phyloP scores from a whole-genome alignment of 1,140 invertebrate species.

The Papilio aristodemus region DNA sequence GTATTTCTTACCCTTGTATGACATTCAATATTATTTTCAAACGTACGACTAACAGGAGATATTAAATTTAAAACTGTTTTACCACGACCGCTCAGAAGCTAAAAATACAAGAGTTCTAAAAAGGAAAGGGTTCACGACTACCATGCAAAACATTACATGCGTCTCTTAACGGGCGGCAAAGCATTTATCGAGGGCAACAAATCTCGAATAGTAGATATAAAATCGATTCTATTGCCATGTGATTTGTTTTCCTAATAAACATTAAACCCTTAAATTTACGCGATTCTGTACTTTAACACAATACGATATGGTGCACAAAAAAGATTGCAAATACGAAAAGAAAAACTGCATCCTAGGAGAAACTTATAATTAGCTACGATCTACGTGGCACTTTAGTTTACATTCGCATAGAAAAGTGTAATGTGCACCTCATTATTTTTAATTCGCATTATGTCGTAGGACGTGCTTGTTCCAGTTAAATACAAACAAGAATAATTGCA shows the following conservation, averaged over 20 bases:
- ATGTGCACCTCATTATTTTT: slow-evolving; percentile 16
- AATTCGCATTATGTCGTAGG: not conserved
- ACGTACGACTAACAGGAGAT: slow-evolving; percentile 17
- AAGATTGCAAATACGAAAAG: slow-evolving; percentile 20
- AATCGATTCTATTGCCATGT: slow-evolving; percentile 57
- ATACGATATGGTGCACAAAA: not conserved
- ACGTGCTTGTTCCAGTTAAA: not conserved
- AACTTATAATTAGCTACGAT: slow-evolving; percentile 39
- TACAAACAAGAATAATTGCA: not conserved
- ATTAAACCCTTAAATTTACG: slow-evolving; percentile 17
- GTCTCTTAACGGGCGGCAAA: slow-evolving; percentile 43
- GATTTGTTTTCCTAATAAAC: slow-evolving; percentile 54
- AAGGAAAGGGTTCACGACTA: slow-evolving; percentile 24
- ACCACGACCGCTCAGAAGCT: slow-evolving; percentile 22
- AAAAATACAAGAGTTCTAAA: slow-evolving; percentile 30
- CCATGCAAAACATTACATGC: slow-evolving; percentile 30
- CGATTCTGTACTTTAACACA: slow-evolving; percentile 21
- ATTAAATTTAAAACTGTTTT: slow-evolving; percentile 31
- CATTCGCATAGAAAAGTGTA: slow-evolving; percentile 19
- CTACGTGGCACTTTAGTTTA: slow-evolving; percentile 15
- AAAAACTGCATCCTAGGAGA: slow-evolving; percentile 27
- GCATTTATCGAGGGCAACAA: slow-evolving; percentile 59
- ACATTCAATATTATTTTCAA: slow-evolving; percentile 26
- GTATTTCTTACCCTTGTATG: not conserved
- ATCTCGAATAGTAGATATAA: slow-evolving; percentile 55